phyloP scores from a whole-genome alignment of 2,797 vertebrate species.

The Muraenolepis orangiensis region DNA sequence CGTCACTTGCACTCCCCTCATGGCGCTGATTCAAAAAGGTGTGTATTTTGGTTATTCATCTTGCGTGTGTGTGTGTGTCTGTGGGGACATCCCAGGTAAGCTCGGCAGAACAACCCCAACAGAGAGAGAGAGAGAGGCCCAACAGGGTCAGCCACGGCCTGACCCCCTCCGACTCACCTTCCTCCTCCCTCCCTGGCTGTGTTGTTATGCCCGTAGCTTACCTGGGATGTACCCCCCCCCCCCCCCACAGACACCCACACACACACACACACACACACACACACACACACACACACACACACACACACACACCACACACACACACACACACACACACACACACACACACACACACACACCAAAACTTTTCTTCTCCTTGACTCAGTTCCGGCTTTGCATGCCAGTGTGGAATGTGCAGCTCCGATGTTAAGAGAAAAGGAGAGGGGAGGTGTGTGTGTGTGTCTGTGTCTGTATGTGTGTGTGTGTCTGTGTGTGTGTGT shows the following conservation, averaged over 20 bases:
- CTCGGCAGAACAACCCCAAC: too few species aligned
- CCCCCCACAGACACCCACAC: background rate
- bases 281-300: background rate
- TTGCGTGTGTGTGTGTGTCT: too few species aligned
- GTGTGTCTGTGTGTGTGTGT: too few species aligned
- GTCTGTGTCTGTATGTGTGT: too few species aligned
- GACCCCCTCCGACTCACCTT: constrained; percentile 6
- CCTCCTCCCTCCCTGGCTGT: constrained; percentile 6
- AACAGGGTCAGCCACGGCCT: background rate
- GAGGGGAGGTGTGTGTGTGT: background rate
- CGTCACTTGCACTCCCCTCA: background rate
- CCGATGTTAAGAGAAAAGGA: constrained; percentile 38
- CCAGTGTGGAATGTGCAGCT: constrained; percentile 60
- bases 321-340: background rate
- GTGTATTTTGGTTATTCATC: background rate
- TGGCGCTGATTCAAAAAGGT: background rate
- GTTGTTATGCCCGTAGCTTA: constrained; percentile 21
- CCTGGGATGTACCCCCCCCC: background rate
- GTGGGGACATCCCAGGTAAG: too few species aligned
- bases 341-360: background rate
- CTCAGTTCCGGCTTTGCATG: constrained; percentile 51
- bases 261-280: background rate
- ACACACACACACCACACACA: background rate
- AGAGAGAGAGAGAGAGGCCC: background rate
- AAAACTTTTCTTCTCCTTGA: constrained; percentile 25